Evolutionary conservation across 2,797 vertebrate species (phyloP), one percentile per base, ranked within the genome.

Genomic region (Phaenicophaeus curvirostris): DNA sequence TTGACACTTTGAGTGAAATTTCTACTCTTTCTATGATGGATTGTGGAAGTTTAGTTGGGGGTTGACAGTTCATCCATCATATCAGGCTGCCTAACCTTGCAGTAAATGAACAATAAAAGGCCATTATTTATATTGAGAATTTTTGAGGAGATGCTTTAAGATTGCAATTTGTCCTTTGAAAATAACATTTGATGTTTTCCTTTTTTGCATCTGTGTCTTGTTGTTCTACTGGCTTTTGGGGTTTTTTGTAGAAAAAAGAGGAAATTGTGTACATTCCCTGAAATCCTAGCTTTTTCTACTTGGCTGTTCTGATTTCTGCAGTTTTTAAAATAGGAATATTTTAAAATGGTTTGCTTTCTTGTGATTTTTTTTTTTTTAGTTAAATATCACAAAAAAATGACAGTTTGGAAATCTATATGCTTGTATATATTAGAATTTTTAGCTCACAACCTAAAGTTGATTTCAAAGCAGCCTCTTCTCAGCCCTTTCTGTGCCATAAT

Each of bases 81-180:
- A 98, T 97, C 97, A 98, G 97, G 90, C 98, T 98, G 97, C 98
- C 98, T 98, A 99, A 98, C 98, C 98, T 99, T 98, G 98, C 98
- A 98, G 98, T 98, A 99, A 99, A 99, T 99, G 98, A 98, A 98
- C 98, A 98, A 97, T 98, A 98, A 97, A 90, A 98, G 97, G 98
- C 97, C 97, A 96, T 98, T 98, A 97, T 98, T 98, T 98, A 98
- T 94, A 94, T 97, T 90, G 87, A 83, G 90, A 93, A 88, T 80
- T 96, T 94, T 93, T 74, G 76, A 88, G 75, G 65, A 88, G 61
- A 41, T 93, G 62, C 69, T 91, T 80, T 78, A 95, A 92, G 93
- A 89, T 82, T 71, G 41, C 74, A 85, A 2, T 68, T 95, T 90
- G 51, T 80, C 37, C 54, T 66, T 63, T 94, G 71, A 78, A 91